Evolutionary conservation across 2,888 invertebrate genomes (phyloP), one percentile per base, ranked within the genome.

Genomic region (Antheraea yamamai): DNA sequence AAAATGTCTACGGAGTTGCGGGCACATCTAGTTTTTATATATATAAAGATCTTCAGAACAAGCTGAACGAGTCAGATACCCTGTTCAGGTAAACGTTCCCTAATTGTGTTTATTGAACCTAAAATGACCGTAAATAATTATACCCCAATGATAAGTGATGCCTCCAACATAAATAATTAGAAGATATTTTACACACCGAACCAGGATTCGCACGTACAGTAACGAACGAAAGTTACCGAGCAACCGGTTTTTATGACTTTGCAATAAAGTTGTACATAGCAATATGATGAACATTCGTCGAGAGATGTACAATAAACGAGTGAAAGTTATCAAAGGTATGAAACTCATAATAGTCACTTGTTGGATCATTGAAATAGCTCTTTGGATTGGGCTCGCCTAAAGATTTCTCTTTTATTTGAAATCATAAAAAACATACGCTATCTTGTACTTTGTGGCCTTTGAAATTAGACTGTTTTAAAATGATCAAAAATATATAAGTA

Each of bases 281-380:
- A 70, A 20, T 39, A 39, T 20, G 39, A 30, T 8, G 14, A 3
- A 66, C 35, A 20, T 18, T 70, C 70, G 70, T 70, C n/a, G 70
- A 10, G 23, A 39, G 39, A 39, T 39, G 39, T 70, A 39, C 39
- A 70, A n/a, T 39, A 39, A 70, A 39, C 47, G 39, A 39, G 70
- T 70, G 70, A 70, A 70, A 70, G 70, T 20, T 39, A 35, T 70
- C 39, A 70, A 70, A 70, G 20, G n/a, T 35, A 39, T 39, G n/a
- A 70, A 70, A 70, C 39, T 18, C 35, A 70, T 70, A 39, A 70
- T 20, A 39, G 2, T 3, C 20, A n/a, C 6, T 39, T 70, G 70
- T n/a, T 35, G 39, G 35, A n/a, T 20, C 30, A 70, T 39, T 70
- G 18, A 70, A 70, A 39, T 70, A 39, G 70, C 20, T 39, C 39